Conservation (phyloP, 2,113 vertebrate genomes). For the Pyxicephalus adspersus region DNA sequence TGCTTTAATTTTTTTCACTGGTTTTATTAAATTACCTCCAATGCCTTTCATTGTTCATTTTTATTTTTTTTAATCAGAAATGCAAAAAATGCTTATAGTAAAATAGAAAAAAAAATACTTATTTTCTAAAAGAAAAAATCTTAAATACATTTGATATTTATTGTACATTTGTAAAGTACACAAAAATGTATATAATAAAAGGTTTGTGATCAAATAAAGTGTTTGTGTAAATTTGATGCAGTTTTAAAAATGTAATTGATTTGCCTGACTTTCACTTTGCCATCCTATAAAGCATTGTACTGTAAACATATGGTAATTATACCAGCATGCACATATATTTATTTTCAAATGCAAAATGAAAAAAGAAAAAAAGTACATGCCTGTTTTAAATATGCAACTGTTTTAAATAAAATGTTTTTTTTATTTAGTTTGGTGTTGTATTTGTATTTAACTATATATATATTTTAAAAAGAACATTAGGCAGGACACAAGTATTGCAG, state of each 20-base stretch:
- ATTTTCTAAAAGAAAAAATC: conserved; percentile 2
- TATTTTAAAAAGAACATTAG: too few relatives aligned
- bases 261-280: neutral
- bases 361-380: neutral
- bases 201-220: neutral
- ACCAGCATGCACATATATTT: conserved; percentile 11
- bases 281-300: neutral
- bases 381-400: conserved; percentile 20
- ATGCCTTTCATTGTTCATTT: too few relatives aligned
- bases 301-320: neutral
- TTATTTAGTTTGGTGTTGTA: neutral
- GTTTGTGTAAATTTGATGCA: neutral
- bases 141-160: conserved; percentile 3
- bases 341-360: conserved; percentile 12
- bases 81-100: conserved; percentile 26
- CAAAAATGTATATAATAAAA: neutral
- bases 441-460: too few relatives aligned
- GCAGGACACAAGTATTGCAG: too few relatives aligned
- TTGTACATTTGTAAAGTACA: conserved; percentile 12
- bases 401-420: conserved; percentile 18
- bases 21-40: too few relatives aligned
- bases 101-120: neutral
- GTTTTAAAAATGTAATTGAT: neutral
- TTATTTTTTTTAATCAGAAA: conserved; percentile 3
- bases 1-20: too few relatives aligned